Conservation (phyloP, 2,888 invertebrate species). For the Formica aserva region DNA sequence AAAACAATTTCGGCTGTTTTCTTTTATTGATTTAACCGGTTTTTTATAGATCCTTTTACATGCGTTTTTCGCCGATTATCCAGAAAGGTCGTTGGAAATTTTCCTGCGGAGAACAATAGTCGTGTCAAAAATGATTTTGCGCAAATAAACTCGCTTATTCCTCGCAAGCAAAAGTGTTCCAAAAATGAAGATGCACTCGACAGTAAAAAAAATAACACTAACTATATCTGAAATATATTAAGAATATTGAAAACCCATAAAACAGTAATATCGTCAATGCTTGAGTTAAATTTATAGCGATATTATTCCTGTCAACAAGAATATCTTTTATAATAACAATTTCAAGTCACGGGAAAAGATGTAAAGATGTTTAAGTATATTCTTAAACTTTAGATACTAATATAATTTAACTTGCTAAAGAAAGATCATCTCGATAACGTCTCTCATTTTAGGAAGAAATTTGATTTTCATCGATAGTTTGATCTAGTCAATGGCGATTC, state of each 20-base stretch:
- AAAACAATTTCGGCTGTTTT: not conserved
- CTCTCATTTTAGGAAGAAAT: not conserved
- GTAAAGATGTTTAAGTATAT: not conserved
- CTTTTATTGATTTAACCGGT: not conserved
- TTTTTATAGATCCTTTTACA: not conserved
- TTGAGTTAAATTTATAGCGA: not conserved
- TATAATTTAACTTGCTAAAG: not conserved
- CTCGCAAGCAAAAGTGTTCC: conserved; percentile 30
- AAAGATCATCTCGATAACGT: not conserved
- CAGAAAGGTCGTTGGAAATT: conserved; percentile 2
- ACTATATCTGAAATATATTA: not conserved
- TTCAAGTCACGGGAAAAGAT: not conserved
- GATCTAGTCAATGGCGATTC: not conserved
- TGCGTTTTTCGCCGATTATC: conserved; percentile 18
- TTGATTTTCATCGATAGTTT: not conserved
- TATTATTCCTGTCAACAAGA: not conserved
- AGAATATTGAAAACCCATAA: conserved; percentile 7
- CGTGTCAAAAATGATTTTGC: conserved; percentile 22
- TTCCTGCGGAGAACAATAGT: conserved; percentile 43
- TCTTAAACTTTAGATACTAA: not conserved
- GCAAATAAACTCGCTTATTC: conserved; percentile 36
- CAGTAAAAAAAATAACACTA: conserved; percentile 37
- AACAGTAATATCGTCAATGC: not conserved
- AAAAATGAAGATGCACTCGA: conserved; percentile 9
- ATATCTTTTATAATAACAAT: not conserved